Evolutionary conservation across 2,113 vertebrate species (phyloP), one percentile per base, ranked within the genome.

Genomic region (Gyps fulvus): DNA sequence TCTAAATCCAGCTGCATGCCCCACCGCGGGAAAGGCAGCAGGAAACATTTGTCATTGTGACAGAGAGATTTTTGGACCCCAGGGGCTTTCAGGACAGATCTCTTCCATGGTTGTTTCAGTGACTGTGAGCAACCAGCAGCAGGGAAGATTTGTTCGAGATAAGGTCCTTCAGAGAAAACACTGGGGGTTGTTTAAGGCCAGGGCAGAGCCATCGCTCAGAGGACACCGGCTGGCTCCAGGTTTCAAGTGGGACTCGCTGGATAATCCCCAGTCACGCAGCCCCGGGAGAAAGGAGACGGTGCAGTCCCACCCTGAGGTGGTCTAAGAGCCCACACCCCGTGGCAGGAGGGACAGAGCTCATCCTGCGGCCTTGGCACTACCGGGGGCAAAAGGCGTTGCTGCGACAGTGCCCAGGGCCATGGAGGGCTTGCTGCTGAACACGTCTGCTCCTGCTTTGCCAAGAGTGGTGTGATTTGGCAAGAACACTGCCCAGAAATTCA

Each of bases 41-140:
- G 40, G 34, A 65, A 87, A 32, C 23, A 18, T 22, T 11, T 23
- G 57, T 12, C 16, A 42, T 19, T 22, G 47, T 36, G 43, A 76
- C 19, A 38, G 1, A 23, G 34, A 19, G 4, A 21, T 15, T 76
- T 66, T 72, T 67, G n/a, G 22, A 18, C 32, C 32, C 8, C 31
- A 22, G 22, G 25, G 17, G 17, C 32, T 71, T 25, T 55, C 50
- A 36, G 23, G 43, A 38, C n/a, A 67, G 47, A 82, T 13, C 38
- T 18, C 18, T 50, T 31, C 0, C 0, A 4, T 7, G 25, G 13
- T 8, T 43, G 21, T 62, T 79, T 8, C 62, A 31, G 43, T 1
- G 7, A 36, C 0, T 1, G 34, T 10, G 50, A 74, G 32, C 0
- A 16, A 79, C 3, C 47, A 65, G 43, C 20, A 63, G 57, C 0